These are phyloP conservation scores for Drosophila biarmipes DNA, from an alignment of 1,140 invertebrate genomes.

Conservation along the genomic window DNA sequence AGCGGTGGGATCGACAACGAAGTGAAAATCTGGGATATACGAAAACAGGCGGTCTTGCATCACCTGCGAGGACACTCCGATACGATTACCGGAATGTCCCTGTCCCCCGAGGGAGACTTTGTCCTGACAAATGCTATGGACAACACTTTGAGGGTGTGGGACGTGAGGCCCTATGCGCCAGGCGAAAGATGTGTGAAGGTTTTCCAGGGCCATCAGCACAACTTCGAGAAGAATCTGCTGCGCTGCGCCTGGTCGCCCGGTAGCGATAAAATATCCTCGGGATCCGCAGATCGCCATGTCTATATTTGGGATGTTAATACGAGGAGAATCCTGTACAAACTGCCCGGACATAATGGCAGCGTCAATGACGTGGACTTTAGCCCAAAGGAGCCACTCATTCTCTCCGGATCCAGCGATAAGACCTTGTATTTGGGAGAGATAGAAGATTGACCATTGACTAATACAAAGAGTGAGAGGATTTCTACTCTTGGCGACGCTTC, in stretches of 20 bases:
- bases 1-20: conserved; percentile 99
- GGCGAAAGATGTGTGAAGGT: conserved; percentile 97
- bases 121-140: conserved; percentile 99
- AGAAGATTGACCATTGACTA: conserved; percentile 88
- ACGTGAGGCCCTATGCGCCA: conserved; percentile 92
- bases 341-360: conserved; percentile 98
- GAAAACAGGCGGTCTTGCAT: conserved; percentile 95
- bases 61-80: conserved; percentile 95
- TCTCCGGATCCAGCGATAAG: conserved; percentile 98
- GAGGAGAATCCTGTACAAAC: conserved; percentile 96
- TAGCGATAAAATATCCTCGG: conserved; percentile 93
- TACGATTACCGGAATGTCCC: conserved; percentile 95
- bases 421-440: conserved; percentile 98
- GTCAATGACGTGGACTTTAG: conserved; percentile 99
- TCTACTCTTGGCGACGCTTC: conserved; percentile 1
- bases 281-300: conserved; percentile 97
- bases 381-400: conserved; percentile 96
- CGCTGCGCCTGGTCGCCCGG: conserved; percentile 95
- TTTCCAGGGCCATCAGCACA: conserved; percentile 97
- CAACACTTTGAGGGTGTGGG: conserved; percentile 94
- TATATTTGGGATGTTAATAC: conserved; percentile 99
- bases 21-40: conserved; percentile 98
- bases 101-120: conserved; percentile 98
- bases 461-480: conserved; percentile 4
- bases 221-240: conserved; percentile 98